Evolutionary conservation across 2,113 vertebrate species (phyloP), one percentile per base, ranked within the genome.

Genomic region (Pica pica): DNA sequence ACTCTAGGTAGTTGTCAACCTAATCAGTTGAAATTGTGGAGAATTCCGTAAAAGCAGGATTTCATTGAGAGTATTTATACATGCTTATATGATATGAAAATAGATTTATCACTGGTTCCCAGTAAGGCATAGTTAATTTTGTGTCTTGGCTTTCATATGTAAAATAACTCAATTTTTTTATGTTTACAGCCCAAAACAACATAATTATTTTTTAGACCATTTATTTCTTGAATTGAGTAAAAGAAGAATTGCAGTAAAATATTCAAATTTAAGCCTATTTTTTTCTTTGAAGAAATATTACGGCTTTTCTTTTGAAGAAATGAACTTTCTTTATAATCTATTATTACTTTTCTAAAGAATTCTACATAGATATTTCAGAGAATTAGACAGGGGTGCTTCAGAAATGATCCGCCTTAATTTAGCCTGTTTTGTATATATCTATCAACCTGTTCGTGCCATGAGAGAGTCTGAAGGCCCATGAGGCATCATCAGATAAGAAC

Each of bases 101-200:
- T 69, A 89, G 49, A 73, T 65, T 28, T 39, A 75, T 94, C 85
- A 91, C 69, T 91, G 57, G 76, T 90, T 75, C 94, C 83, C 90
- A 95, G 60, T 52, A 92, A 90, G 64, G 50, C 44, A 80, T 16
- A 95, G 82, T 75, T 81, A 75, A 96, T 46, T 93, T 83, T 53
- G 53, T 75, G 87, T 82, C 90, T 88, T 84, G 46, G 69, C 70
- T 96, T 96, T 96, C 47, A 95, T 93, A 95, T 96, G 81, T 73
- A 96, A 97, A 98, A 50, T 35, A 93, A 81, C 41, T 64, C 30
- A 81, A 84, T 79, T 95, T 96, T 89, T 90, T 65, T 86, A 33
- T 95, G 91, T 84, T 97, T 97, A 82, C 55, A 92, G 65, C 57
- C 84, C 57, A 82, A 95, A 97, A 89, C 79, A 96, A 83, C n/a